These are phyloP conservation scores for Lophura swinhoii DNA, from an alignment of 2,797 vertebrate species.

Conservation along the genomic window DNA sequence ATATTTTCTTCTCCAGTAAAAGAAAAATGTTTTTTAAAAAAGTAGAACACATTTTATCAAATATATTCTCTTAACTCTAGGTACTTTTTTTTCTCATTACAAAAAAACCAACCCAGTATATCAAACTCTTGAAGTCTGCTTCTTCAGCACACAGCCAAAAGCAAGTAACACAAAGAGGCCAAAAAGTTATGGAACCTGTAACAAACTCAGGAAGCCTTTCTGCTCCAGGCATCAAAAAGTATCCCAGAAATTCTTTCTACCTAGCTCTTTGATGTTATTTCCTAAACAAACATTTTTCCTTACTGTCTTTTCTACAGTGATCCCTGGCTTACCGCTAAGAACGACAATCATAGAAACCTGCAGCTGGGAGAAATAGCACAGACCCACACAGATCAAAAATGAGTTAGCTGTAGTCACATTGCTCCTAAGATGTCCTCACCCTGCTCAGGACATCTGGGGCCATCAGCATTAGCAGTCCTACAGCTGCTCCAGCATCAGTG, in stretches of 20 bases:
- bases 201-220: background rate
- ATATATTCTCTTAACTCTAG: background rate
- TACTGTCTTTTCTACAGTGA: background rate
- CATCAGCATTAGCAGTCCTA: background rate
- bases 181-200: background rate
- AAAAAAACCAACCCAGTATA: background rate
- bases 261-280: background rate
- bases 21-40: background rate
- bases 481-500: background rate
- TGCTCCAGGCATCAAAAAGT: background rate
- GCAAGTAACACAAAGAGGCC: background rate
- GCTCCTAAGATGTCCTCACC: fast-evolving
- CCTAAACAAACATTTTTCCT: background rate
- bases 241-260: background rate
- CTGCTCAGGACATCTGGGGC: too few relatives aligned
- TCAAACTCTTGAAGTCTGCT: background rate
- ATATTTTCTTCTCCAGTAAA: background rate
- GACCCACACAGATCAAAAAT: background rate
- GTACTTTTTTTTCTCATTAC: background rate
- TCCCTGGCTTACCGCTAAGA: background rate
- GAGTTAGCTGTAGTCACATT: fast-evolving
- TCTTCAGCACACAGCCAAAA: background rate
- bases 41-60: background rate
- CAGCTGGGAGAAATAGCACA: background rate
- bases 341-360: background rate